Conservation (phyloP, 2,797 vertebrate genomes). For the Microctenopoma steveboyesi region DNA sequence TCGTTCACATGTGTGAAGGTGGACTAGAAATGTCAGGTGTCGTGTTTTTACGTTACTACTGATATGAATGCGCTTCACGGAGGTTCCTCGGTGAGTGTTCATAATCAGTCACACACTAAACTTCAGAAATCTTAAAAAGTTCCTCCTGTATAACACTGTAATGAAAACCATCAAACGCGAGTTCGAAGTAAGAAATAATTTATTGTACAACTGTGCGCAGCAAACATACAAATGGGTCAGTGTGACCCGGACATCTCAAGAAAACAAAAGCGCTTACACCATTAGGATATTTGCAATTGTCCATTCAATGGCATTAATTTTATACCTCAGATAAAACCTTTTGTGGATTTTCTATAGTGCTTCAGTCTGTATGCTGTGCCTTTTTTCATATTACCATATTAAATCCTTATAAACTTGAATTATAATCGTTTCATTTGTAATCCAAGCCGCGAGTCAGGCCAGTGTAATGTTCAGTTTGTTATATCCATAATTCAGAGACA, state of each 20-base stretch:
- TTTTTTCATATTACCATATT: background rate
- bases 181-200: constrained; percentile 48
- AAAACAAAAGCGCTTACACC: constrained; percentile 53
- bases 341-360: constrained; percentile 49
- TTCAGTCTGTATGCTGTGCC: constrained; percentile 31
- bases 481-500: constrained; percentile 6
- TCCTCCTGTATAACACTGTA: background rate
- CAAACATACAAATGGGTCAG: constrained; percentile 51
- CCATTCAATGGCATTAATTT: constrained; percentile 7
- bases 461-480: background rate
- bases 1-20: background rate
- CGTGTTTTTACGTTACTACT: background rate
- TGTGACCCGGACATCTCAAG: constrained; percentile 53
- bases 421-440: background rate
- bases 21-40: background rate
- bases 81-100: background rate
- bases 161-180: constrained; percentile 7
- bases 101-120: background rate
- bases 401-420: background rate
- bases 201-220: constrained; percentile 56
- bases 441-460: background rate
- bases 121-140: background rate
- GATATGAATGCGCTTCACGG: background rate
- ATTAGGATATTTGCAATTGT: constrained; percentile 14
- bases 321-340: background rate